phyloP scores from a whole-genome alignment of 2,113 vertebrate genomes.

The Trichechus manatus region DNA sequence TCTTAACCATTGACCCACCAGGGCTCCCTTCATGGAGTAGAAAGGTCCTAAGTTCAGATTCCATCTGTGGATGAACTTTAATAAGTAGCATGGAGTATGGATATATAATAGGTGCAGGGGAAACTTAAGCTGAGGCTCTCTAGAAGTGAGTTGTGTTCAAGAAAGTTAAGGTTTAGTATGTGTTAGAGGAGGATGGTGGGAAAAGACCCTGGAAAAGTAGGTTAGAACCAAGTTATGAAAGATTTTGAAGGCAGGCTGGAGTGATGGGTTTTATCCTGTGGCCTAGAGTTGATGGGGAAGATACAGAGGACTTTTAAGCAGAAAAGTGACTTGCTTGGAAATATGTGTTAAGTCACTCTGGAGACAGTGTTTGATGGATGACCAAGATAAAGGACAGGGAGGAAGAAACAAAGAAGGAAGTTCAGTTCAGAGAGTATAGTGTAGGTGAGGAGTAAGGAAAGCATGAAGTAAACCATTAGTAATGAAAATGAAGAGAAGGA shows the following conservation, averaged over 20 bases:
- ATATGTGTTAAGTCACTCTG: not conserved
- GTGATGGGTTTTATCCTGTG: not conserved
- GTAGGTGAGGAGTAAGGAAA: not conserved
- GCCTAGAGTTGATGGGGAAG: not conserved
- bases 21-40: not conserved
- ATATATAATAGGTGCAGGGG: not conserved
- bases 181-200: not conserved
- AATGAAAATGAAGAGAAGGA: not conserved
- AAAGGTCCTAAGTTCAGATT: not conserved
- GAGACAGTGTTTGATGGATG: conserved; percentile 13
- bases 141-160: not conserved
- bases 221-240: not conserved
- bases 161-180: not conserved
- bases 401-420: not conserved
- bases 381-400: not conserved
- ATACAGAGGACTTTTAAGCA: not conserved
- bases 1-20: too few species aligned
- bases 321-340: not conserved
- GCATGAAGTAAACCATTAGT: not conserved
- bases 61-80: not conserved
- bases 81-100: too few species aligned
- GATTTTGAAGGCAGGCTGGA: not conserved
- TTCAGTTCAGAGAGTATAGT: not conserved
- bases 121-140: not conserved
- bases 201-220: not conserved